Evolutionary conservation across 2,888 invertebrate species (phyloP).

Genomic region (Serrognathus titanus): DNA sequence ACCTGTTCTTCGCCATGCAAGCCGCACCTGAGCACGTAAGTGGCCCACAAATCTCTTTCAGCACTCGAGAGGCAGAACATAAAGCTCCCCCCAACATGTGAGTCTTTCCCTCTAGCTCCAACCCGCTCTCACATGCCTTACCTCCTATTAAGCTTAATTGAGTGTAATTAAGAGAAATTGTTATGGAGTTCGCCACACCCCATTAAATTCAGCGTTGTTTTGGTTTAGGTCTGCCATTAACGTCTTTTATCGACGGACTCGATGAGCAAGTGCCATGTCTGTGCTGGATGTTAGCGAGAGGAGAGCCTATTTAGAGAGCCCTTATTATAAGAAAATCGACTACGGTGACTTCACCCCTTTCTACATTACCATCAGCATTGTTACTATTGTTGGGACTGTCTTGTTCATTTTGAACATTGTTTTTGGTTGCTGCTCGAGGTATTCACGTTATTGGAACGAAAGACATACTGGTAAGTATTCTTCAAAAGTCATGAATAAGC

Average conservation of each 20-base stretch:
- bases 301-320: constrained; percentile 60
- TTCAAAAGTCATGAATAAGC: too few relatives aligned
- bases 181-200: constrained; percentile 2
- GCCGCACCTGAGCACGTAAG: constrained; percentile 13
- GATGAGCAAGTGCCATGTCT: constrained; percentile 52
- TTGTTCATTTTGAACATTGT: constrained; percentile 74
- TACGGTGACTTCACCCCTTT: constrained; percentile 81
- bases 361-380: constrained; percentile 77
- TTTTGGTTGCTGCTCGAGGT: constrained; percentile 77
- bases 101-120: not conserved
- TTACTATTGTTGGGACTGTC: constrained; percentile 66
- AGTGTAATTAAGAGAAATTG: not conserved
- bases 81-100: not conserved
- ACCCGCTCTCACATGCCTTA: not conserved
- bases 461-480: constrained; percentile 73
- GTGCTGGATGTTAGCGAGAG: constrained; percentile 57
- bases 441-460: constrained; percentile 79
- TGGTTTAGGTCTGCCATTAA: constrained; percentile 2
- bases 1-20: constrained; percentile 6
- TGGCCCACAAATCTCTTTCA: not conserved
- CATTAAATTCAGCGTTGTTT: not conserved
- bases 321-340: constrained; percentile 56
- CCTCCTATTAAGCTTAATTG: constrained; percentile 5
- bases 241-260: constrained; percentile 6
- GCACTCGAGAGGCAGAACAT: too few relatives aligned